A percentile compares a stretch with the other conserved stretches of the same genome.
These are phyloP conservation scores for Caenorhabditis virilis DNA, from an alignment of 2,888 invertebrate genomes.

Conservation along the genomic window DNA sequence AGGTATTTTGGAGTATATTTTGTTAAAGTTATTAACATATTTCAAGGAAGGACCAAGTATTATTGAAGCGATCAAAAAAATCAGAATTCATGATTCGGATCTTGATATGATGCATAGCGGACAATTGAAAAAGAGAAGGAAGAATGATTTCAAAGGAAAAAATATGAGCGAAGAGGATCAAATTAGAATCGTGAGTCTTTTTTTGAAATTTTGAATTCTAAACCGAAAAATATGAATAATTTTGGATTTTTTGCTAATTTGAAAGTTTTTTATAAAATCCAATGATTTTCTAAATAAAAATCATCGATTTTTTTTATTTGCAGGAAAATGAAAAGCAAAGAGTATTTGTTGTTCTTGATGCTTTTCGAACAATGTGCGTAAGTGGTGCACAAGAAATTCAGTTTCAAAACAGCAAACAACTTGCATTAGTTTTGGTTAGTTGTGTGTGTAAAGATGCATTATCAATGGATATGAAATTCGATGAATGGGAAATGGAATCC, in stretches of 20 bases:
- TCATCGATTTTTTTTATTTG: background rate
- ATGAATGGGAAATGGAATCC: constrained; percentile 33
- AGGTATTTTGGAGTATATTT: background rate
- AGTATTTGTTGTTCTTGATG: constrained; percentile 14
- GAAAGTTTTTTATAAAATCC: constrained; percentile 1
- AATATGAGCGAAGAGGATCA: constrained; percentile 4
- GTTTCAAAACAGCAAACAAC: constrained; percentile 14
- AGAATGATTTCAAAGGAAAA: background rate
- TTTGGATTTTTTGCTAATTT: too few relatives aligned
- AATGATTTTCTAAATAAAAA: background rate
- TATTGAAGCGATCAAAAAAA: constrained; percentile 4
- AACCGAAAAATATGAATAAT: too few relatives aligned
- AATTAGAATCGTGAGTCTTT: background rate
- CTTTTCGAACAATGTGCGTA: constrained; percentile 16
- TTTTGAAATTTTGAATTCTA: background rate
- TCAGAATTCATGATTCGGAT: constrained; percentile 16
- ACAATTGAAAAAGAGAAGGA: constrained; percentile 15
- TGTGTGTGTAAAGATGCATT: constrained; percentile 14
- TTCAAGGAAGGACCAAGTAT: constrained; percentile 16
- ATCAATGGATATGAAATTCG: constrained; percentile 22
- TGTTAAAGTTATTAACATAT: too few relatives aligned
- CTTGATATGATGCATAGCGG: constrained; percentile 31
- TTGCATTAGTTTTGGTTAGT: constrained; percentile 7
- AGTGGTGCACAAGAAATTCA: constrained; percentile 9
- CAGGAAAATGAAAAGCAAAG: constrained; percentile 25